These are phyloP conservation scores for Aporophyla lueneburgensis DNA, from an alignment of 2,888 invertebrate species.

Conservation along the genomic window DNA sequence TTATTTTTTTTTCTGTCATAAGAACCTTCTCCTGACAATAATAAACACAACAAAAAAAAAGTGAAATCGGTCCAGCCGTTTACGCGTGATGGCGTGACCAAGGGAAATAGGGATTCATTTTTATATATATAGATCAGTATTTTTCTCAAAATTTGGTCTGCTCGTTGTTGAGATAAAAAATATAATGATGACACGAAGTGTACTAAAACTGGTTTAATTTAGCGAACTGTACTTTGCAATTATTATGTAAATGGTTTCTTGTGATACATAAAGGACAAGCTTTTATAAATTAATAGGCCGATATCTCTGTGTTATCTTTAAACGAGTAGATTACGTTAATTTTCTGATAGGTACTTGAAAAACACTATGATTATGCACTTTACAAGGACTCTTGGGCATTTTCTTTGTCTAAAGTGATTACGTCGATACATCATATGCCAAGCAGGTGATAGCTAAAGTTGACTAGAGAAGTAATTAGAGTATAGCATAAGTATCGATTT, in stretches of 20 bases:
- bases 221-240: conserved; percentile 16
- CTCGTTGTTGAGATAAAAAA: neutral
- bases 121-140: too few relatives aligned
- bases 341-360: conserved; percentile 10
- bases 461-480: neutral
- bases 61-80: too few relatives aligned
- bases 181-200: too few relatives aligned
- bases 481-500: neutral
- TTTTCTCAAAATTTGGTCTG: neutral
- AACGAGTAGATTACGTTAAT: conserved; percentile 38
- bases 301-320: conserved; percentile 41
- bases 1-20: too few relatives aligned
- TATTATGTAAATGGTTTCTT: conserved; percentile 56
- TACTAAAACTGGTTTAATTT: conserved; percentile 7
- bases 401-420: conserved; percentile 12
- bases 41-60: too few relatives aligned
- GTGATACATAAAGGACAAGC: conserved; percentile 41
- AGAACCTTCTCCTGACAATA: too few relatives aligned
- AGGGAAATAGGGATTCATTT: too few relatives aligned
- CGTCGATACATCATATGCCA: neutral
- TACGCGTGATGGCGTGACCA: too few relatives aligned
- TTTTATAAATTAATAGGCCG: conserved; percentile 36
- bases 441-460: conserved; percentile 1
- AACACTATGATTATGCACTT: conserved; percentile 8
- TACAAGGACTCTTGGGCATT: neutral